Percentiles rank a stretch among this genome's conserved stretches.
phyloP scores from a whole-genome alignment of 2,888 invertebrate genomes.

The Dryobota labecula region DNA sequence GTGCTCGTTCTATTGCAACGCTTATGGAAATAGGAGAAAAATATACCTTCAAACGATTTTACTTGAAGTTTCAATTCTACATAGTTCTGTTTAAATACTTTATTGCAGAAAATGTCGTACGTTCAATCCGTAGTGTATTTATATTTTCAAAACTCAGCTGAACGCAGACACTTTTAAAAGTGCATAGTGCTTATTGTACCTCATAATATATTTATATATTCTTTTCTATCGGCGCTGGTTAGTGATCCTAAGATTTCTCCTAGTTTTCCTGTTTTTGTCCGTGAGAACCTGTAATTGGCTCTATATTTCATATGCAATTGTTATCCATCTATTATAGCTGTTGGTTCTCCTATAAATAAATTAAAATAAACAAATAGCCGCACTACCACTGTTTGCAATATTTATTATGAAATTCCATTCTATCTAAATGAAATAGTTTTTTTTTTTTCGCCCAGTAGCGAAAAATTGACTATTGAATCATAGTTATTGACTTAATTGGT shows the following conservation, averaged over 20 bases:
- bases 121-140: slow-evolving; percentile 4
- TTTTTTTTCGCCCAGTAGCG: slow-evolving; percentile 8
- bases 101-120: slow-evolving; percentile 9
- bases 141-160: slow-evolving; percentile 10
- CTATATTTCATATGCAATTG: no score
- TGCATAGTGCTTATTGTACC: no score
- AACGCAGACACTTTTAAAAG: no score
- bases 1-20: neutral
- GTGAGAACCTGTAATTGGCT: no score
- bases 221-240: no score
- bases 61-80: neutral
- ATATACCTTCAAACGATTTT: neutral
- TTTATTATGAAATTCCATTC: slow-evolving; percentile 40
- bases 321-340: no score
- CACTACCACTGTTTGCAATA: slow-evolving; percentile 31
- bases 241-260: no score
- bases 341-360: no score
- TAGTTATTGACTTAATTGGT: slow-evolving; percentile 10
- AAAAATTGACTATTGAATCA: slow-evolving; percentile 16
- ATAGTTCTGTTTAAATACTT: neutral
- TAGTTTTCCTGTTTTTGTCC: no score
- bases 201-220: no score
- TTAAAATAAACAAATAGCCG: slow-evolving; percentile 6
- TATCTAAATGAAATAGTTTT: slow-evolving; percentile 38
- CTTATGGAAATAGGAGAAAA: neutral